Conservation (phyloP, 2,113 vertebrate species). For the Psilopsiagon aurifrons region DNA sequence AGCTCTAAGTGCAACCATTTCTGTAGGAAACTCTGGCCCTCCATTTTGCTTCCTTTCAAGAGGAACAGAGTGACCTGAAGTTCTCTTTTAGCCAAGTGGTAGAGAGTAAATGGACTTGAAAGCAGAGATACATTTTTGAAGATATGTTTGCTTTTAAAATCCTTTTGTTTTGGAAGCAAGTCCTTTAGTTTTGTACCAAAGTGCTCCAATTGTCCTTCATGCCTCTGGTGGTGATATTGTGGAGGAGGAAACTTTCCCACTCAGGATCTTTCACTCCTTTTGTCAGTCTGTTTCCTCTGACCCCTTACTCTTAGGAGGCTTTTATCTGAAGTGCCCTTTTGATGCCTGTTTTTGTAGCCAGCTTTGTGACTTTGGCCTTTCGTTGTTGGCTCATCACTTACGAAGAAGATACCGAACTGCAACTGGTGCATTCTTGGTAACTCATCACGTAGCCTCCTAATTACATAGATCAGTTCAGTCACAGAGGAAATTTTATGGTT, state of each 20-base stretch:
- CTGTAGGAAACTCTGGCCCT: background rate
- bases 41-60: background rate
- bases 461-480: background rate
- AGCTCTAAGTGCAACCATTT: background rate
- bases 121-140: background rate
- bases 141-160: background rate
- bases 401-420: background rate
- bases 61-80: background rate
- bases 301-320: background rate
- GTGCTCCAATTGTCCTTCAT: background rate
- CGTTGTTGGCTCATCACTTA: background rate
- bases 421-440: background rate
- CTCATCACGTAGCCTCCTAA: background rate
- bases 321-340: slow-evolving; percentile 16
- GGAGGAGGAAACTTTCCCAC: background rate
- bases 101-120: background rate
- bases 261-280: background rate
- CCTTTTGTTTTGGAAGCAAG: background rate
- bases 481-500: background rate
- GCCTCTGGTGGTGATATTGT: accelerated
- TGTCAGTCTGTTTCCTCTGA: background rate
- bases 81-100: background rate
- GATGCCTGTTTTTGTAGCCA: background rate
- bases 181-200: background rate
- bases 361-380: background rate